phyloP scores from a whole-genome alignment of 2,113 vertebrate species.

The Corydoras sp. region DNA sequence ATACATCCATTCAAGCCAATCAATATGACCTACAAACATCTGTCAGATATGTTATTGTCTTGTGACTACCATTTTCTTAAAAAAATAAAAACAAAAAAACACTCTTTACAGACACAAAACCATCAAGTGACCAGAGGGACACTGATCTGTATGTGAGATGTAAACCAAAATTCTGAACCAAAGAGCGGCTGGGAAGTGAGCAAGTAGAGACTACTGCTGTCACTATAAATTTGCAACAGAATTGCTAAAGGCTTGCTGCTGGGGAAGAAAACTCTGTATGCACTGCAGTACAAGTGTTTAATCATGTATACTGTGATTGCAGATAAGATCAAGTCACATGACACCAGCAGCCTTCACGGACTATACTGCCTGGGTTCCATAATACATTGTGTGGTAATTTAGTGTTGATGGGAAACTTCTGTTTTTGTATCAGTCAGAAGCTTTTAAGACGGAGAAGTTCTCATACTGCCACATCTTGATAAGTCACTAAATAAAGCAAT shows the following conservation, averaged over 20 bases:
- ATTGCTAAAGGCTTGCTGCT: background rate
- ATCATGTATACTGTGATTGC: background rate
- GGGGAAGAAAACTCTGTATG: background rate
- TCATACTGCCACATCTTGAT: constrained; percentile 20
- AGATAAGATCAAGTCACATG: constrained; percentile 19
- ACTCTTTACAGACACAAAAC: too few relatives aligned
- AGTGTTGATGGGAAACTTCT: constrained; percentile 22
- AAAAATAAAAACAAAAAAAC: too few relatives aligned
- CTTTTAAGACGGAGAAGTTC: constrained; percentile 4
- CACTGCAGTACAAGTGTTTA: background rate
- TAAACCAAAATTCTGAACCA: background rate
- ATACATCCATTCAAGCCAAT: too few relatives aligned
- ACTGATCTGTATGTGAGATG: too few relatives aligned
- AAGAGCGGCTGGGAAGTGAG: background rate
- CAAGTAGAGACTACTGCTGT: background rate
- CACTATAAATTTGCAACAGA: background rate
- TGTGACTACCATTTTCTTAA: too few relatives aligned
- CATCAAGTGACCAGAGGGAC: too few relatives aligned
- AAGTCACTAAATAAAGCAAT: background rate
- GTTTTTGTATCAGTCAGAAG: background rate
- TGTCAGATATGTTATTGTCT: too few relatives aligned
- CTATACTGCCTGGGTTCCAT: constrained; percentile 13
- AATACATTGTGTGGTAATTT: constrained; percentile 22
- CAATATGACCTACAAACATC: too few relatives aligned
- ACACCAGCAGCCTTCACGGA: background rate